phyloP scores from a whole-genome alignment of 2,888 invertebrate genomes.

The Rhogogaster chlorosoma region DNA sequence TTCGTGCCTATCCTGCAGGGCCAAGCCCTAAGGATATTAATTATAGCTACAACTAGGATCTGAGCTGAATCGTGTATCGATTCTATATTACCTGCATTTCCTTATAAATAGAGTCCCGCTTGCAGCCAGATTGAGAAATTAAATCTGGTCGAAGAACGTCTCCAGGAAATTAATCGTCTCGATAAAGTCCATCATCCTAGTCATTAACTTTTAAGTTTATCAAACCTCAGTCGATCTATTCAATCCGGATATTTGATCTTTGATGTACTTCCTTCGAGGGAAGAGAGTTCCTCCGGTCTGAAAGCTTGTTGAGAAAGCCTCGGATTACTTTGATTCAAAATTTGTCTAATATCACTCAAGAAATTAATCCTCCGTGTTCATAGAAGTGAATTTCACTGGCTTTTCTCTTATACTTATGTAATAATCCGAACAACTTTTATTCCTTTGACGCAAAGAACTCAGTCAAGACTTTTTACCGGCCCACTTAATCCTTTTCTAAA shows the following conservation, averaged over 20 bases:
- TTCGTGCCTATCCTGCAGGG: background rate
- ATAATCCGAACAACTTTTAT: background rate
- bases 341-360: background rate
- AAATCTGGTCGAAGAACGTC: background rate
- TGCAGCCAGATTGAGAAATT: background rate
- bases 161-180: background rate
- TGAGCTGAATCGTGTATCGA: constrained; percentile 16
- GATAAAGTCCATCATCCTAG: background rate
- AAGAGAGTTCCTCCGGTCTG: background rate
- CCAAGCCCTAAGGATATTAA: constrained; percentile 20
- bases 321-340: background rate
- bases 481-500: background rate
- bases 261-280: background rate
- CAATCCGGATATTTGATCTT: background rate
- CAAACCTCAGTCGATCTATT: background rate
- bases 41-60: background rate
- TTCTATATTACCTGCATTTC: constrained; percentile 13
- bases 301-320: background rate
- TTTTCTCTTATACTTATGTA: background rate
- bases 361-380: background rate
- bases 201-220: background rate
- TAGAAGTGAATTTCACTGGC: background rate
- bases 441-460: background rate
- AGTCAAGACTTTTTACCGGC: background rate
- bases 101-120: constrained; percentile 11